A percentile compares a stretch with the other conserved stretches of the same genome.
Evolutionary conservation across 2,888 invertebrate genomes (phyloP).

Genomic region (Pandemis cinnamomeana): DNA sequence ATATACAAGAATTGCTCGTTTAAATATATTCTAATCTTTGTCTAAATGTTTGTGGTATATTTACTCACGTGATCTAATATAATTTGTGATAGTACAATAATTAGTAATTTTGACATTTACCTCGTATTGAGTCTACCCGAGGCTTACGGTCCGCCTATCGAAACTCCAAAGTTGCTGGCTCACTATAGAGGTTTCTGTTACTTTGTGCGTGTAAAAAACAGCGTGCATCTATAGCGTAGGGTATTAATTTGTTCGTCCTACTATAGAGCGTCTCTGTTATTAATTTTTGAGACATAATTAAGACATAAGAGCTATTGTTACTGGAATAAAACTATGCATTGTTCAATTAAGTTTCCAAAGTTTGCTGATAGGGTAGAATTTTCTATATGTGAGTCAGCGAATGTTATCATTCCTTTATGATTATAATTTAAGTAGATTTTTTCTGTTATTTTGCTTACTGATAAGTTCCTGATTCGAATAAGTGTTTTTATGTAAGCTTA

Average conservation of each 20-base stretch:
- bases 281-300: background rate
- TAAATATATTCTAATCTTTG: no score
- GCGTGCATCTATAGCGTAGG: no score
- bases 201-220: no score
- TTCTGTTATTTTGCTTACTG: background rate
- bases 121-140: background rate
- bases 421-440: background rate
- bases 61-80: slow-evolving; percentile 14
- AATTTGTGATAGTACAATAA: slow-evolving; percentile 47
- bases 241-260: no score
- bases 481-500: background rate
- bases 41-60: background rate
- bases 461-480: background rate
- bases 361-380: background rate
- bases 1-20: no score
- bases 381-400: background rate
- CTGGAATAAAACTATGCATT: background rate
- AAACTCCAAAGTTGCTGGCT: slow-evolving; percentile 7
- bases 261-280: no score
- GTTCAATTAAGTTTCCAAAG: background rate
- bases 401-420: background rate
- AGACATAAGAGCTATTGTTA: background rate
- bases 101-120: slow-evolving; percentile 19
- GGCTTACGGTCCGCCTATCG: background rate
- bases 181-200: background rate